These are phyloP conservation scores for Otus sunia DNA, from an alignment of 2,113 vertebrate species.

Conservation along the genomic window DNA sequence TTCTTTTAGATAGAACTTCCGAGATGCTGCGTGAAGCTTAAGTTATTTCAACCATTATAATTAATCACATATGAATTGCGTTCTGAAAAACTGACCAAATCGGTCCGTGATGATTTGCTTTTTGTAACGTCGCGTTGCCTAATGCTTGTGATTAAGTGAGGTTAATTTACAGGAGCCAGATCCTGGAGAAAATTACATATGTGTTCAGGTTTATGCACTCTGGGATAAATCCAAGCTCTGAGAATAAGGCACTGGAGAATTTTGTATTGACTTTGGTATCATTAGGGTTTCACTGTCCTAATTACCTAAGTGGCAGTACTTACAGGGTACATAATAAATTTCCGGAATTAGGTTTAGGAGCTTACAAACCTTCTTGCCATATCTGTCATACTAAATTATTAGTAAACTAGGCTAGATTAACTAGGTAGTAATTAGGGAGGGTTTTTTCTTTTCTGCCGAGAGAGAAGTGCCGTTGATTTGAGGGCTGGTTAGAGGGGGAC, in stretches of 20 bases:
- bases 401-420: not conserved
- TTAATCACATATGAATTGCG: rapidly evolving
- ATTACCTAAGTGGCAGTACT: not conserved
- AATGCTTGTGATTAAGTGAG: not conserved
- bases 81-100: not conserved
- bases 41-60: not conserved
- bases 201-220: not conserved
- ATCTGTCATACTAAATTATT: not conserved
- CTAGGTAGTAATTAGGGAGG: not conserved
- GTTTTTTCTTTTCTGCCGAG: not conserved
- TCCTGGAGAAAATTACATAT: not conserved
- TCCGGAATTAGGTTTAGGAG: not conserved
- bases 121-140: not conserved
- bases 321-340: not conserved
- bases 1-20: not conserved
- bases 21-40: not conserved
- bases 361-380: not conserved
- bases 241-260: not conserved
- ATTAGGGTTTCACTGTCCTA: not conserved
- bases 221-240: not conserved
- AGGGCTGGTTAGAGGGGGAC: not conserved
- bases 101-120: not conserved
- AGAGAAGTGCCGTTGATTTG: not conserved
- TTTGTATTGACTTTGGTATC: not conserved
- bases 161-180: not conserved